phyloP scores from a whole-genome alignment of 92 coral and sea anemone species.

The Phenganax subtilis region DNA sequence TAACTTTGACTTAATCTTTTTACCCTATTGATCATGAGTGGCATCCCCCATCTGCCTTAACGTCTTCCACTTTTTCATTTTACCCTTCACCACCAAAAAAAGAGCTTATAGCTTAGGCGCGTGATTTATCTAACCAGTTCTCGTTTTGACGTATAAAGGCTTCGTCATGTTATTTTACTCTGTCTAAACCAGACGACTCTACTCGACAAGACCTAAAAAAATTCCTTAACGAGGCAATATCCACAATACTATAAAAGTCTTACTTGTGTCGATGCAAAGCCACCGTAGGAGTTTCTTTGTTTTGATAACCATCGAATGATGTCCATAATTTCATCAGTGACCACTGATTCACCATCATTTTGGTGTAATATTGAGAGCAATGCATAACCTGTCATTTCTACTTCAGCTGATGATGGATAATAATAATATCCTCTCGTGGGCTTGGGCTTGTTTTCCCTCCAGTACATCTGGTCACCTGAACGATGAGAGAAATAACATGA shows the following conservation, averaged over 20 bases:
- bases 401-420: conserved; percentile 68
- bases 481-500: neutral
- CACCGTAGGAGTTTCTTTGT: conserved; percentile 83
- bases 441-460: conserved; percentile 49
- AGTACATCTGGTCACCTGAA: conserved; percentile 63
- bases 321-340: conserved; percentile 50
- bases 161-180: neutral
- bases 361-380: conserved; percentile 62
- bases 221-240: no score
- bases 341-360: conserved; percentile 32
- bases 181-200: neutral
- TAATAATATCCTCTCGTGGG: conserved; percentile 34
- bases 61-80: no score
- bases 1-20: no score
- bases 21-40: no score
- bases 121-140: no score
- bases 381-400: conserved; percentile 92
- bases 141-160: no score
- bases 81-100: no score
- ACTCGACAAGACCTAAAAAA: no score
- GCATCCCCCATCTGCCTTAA: no score
- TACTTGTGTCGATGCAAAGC: conserved; percentile 96
- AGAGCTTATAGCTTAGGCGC: no score
- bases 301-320: conserved; percentile 83
- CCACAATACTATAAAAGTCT: neutral